Evolutionary conservation across 2,888 invertebrate species (phyloP).

Genomic region (Schrankia costaestrigalis): DNA sequence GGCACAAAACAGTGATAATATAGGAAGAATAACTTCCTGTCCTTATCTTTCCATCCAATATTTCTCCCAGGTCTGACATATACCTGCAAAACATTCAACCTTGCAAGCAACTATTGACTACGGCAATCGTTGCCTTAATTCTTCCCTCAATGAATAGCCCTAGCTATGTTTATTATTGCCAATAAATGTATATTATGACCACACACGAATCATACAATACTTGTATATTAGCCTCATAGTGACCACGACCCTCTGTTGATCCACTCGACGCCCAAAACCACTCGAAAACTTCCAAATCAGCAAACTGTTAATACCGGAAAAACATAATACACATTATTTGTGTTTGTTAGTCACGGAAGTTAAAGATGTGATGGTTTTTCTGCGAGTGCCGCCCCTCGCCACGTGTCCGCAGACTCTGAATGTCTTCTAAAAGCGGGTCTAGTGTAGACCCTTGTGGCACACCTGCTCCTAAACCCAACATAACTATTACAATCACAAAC

Average conservation of each 20-base stretch:
- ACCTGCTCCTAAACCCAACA: slow-evolving; percentile 59
- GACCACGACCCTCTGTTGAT: slow-evolving; percentile 34
- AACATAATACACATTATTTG: slow-evolving; percentile 76
- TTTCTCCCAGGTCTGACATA: no score
- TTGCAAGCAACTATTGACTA: no score
- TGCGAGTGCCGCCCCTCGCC: slow-evolving; percentile 64
- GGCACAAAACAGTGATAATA: no score
- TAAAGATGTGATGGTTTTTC: slow-evolving; percentile 71
- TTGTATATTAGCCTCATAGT: slow-evolving; percentile 30
- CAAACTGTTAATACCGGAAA: slow-evolving; percentile 72
- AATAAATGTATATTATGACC: no score
- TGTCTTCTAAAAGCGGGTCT: slow-evolving; percentile 72
- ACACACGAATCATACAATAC: slow-evolving; percentile 26
- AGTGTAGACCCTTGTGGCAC: slow-evolving; percentile 68
- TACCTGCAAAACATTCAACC: no score
- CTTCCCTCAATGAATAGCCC: no score
- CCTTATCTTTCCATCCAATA: no score
- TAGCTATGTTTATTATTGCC: no score
- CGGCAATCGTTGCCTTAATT: no score
- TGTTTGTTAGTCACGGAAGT: slow-evolving; percentile 74
- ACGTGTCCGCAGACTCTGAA: slow-evolving; percentile 73
- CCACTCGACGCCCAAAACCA: slow-evolving; percentile 59
- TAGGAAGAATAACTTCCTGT: no score
- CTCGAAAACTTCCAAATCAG: slow-evolving; percentile 59
- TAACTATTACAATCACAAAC: slow-evolving; percentile 7